phyloP scores from a whole-genome alignment of 2,888 invertebrate genomes.

The Trachelus troglodyta region DNA sequence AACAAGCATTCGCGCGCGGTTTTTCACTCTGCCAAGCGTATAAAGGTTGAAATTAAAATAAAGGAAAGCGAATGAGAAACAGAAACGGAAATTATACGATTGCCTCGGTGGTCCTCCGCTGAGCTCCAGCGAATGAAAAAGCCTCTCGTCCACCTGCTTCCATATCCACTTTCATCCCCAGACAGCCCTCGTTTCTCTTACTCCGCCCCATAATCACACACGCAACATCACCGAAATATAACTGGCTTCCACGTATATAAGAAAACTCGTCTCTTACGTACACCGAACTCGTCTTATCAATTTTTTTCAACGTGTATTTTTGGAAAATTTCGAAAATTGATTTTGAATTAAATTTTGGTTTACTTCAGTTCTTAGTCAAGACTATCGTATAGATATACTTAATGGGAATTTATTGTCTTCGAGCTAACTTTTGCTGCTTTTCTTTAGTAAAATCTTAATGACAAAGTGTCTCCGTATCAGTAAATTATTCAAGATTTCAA shows the following conservation, averaged over 20 bases:
- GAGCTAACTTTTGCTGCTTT: neutral
- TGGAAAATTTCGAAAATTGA: neutral
- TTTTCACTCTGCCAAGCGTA: slow-evolving; percentile 30
- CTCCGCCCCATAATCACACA: neutral
- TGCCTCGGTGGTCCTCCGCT: slow-evolving; percentile 17
- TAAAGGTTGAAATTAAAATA: slow-evolving; percentile 40
- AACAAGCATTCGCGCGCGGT: slow-evolving; percentile 29
- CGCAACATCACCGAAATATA: neutral
- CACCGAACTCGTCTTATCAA: neutral
- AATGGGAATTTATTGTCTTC: neutral
- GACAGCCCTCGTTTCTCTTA: neutral
- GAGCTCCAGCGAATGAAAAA: neutral
- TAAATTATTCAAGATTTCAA: neutral
- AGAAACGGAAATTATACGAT: slow-evolving; percentile 34
- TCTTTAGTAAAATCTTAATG: neutral
- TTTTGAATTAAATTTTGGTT: neutral
- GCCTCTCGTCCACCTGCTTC: neutral
- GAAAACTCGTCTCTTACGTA: neutral
- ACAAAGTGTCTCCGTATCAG: neutral
- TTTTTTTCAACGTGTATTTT: neutral
- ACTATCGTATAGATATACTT: neutral
- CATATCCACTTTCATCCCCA: neutral
- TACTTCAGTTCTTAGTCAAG: neutral
- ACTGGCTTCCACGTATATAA: neutral
- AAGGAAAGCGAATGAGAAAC: slow-evolving; percentile 31